Evolutionary conservation across 2,797 vertebrate species (phyloP).

Genomic region (Sebastes oblongus): DNA sequence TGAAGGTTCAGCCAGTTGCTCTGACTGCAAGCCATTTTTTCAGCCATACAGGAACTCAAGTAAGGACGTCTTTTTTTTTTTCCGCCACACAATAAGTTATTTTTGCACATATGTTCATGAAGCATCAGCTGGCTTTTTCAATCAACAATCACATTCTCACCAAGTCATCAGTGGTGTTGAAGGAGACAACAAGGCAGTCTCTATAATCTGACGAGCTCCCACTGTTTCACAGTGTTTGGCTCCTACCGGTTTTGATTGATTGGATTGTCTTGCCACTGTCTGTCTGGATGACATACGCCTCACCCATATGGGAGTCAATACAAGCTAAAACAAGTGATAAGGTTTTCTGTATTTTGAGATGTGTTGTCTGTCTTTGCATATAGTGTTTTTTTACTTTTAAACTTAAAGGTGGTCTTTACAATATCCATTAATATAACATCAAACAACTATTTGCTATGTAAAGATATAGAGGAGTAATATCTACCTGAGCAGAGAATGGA

Average conservation of each 20-base stretch:
- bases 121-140: neutral
- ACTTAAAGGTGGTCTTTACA: neutral
- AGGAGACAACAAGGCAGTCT: neutral
- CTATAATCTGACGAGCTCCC: neutral
- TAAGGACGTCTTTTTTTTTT: conserved; percentile 33
- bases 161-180: conserved; percentile 1
- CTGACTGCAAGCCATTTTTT: conserved; percentile 86
- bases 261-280: neutral
- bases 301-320: neutral
- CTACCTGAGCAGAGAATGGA: too few relatives aligned
- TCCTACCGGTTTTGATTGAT: neutral
- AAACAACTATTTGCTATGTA: too few relatives aligned
- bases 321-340: neutral
- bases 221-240: neutral
- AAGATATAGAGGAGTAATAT: too few relatives aligned
- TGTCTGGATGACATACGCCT: neutral
- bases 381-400: neutral
- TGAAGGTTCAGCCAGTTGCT: conserved; percentile 81
- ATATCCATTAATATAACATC: too few relatives aligned
- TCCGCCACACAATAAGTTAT: neutral
- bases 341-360: neutral
- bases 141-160: conserved; percentile 11
- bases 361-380: neutral
- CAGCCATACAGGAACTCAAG: conserved; percentile 81
- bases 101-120: neutral